Base-by-base conservation (phyloP, 2,888 invertebrate genomes). In the Hemicrepidius hirtus region DNA sequence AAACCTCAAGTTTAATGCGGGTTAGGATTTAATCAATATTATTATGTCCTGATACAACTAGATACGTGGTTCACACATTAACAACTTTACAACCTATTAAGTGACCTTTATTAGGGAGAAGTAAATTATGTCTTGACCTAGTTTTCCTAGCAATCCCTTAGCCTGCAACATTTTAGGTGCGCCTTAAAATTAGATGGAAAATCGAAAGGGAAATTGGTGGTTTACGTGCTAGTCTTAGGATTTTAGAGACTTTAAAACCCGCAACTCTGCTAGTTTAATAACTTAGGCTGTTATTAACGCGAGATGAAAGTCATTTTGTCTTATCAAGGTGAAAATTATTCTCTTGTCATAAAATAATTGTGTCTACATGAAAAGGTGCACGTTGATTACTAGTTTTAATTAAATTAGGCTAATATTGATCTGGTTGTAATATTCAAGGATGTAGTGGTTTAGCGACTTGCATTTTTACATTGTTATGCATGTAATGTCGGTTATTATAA, bases 51-150 rank as follows among this genome's bases (percentile, higher is more conserved):
- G 20, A 57, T 57, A n/a, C 50, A 2, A 50, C 50, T 24, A 32
- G 32, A 32, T 32, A 50, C 20, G 57, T 37, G 57, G 57, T 37
- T 37, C 32, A n/a, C 57, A 57, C 57, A 57, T 57, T 57, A 57
- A 57, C 57, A n/a, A 57, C 20, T 57, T 57, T 57, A 57, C 57
- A 64, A 64, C 35, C 50, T 20, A 44, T 53, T 66, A 66, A 37
- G 40, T 55, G 66, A 53, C 53, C 53, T 53, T 66, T 66, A 50
- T 66, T 57, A 40, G 37, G 37, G 55, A 44, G 44, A 55, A 55
- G 66, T 66, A 66, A 66, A 55, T 66, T 66, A 37, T 16, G 37
- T 24, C 20, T 20, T 55, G 66, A 66, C 66, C 66, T 32, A 66
- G 13, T 66, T n/a, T n/a, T 66, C 41, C 18, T n/a, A 18, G 37